Evolutionary conservation across 2,888 invertebrate species (phyloP), one percentile per base, ranked within the genome.

Genomic region (Boloria euphrosyne): DNA sequence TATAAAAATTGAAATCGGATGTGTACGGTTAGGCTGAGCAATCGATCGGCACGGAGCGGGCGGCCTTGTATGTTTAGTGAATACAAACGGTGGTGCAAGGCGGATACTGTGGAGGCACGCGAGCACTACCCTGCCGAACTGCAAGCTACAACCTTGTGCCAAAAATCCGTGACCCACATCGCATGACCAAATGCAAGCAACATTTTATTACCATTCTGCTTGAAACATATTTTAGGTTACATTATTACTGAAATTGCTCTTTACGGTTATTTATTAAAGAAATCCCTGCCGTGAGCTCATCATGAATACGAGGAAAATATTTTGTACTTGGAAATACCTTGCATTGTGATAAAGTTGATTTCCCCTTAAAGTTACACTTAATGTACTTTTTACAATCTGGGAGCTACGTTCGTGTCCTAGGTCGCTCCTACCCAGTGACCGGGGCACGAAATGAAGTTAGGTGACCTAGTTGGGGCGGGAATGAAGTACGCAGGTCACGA

Each of bases 81-180:
- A 85, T 85, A 83, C 82, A 72, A 73, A 72, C 72, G 78, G 77
- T 78, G 79, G 78, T 83, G 87, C 84, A 85, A 84, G 82, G 86
- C 90, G 90, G 90, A 90, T 89, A 81, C 81, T 74, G 81, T 79
- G 78, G 82, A 84, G 84, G 84, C 85, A 76, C 80, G 79, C 85
- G 82, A 82, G 82, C 72, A 75, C 77, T 77, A 68, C 73, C 76
- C 72, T 74, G 71, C 75, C 75, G 71, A 71, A 76, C 78, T 84
- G 86, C 87, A 86, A 83, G 75, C 69, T 73, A 75, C 84, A 89
- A 89, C 91, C 91, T 92, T 91, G 91, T 86, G 83, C 90, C 86
- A 83, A 89, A 89, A 90, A 82, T 86, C 85, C 84, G 78, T 89
- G 90, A 90, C 91, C 90, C 82, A 91, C 89, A 89, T 91, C 87